phyloP scores from a whole-genome alignment of 2,888 invertebrate genomes.

The Ophonus ardosiacus region DNA sequence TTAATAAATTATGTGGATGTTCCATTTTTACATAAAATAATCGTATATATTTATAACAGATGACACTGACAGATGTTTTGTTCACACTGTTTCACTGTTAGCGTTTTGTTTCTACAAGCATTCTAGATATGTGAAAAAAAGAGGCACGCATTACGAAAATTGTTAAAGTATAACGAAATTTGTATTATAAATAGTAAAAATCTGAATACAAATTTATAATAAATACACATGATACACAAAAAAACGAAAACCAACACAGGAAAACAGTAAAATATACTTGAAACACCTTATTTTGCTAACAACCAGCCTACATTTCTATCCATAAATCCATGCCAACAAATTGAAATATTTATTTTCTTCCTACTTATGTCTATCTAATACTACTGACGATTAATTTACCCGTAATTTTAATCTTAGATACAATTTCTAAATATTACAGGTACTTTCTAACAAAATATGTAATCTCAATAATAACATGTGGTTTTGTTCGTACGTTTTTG shows the following conservation, averaged over 20 bases:
- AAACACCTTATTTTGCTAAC: slow-evolving; percentile 6
- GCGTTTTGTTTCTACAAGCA: not conserved
- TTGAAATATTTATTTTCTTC: not conserved
- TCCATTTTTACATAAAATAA: slow-evolving; percentile 68
- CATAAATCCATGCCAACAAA: not conserved
- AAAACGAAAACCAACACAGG: slow-evolving; percentile 21
- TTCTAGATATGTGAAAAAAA: not conserved
- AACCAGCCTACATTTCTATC: not conserved
- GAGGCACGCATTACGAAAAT: not conserved
- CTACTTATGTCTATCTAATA: slow-evolving; percentile 2
- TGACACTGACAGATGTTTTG: slow-evolving; percentile 16
- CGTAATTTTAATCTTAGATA: slow-evolving; percentile 36
- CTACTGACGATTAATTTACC: slow-evolving; percentile 43
- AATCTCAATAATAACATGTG: not conserved
- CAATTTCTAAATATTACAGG: slow-evolving; percentile 20
- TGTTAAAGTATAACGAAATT: slow-evolving; percentile 35
- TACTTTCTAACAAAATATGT: slow-evolving; percentile 21
- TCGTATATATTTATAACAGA: not conserved
- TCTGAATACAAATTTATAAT: slow-evolving; percentile 37
- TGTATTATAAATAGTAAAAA: slow-evolving; percentile 40
- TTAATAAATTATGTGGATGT: slow-evolving; percentile 72
- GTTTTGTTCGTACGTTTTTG: slow-evolving; percentile 21
- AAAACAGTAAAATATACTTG: slow-evolving; percentile 7
- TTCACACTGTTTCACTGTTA: no score
- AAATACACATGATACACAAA: slow-evolving; percentile 16